Evolutionary conservation across 2,888 invertebrate species (phyloP).

Genomic region (Eulithis prunata): DNA sequence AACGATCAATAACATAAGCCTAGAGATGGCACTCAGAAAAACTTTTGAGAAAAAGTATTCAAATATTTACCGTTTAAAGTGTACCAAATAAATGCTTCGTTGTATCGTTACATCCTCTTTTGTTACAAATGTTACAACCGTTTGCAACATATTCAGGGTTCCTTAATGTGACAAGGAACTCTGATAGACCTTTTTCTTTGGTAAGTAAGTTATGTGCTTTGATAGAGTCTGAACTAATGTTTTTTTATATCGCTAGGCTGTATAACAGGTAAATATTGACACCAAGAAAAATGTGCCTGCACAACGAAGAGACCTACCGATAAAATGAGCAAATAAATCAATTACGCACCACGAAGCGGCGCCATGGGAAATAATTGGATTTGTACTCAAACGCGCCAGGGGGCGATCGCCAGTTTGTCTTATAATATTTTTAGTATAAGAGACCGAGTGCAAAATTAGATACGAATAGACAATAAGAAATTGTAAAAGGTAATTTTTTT

Average conservation of each 20-base stretch:
- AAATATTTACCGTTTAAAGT: no score
- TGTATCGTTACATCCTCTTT: no score
- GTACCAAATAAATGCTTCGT: no score
- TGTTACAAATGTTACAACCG: no score
- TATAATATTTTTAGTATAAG: constrained; percentile 55
- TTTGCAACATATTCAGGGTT: no score
- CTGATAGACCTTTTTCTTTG: no score
- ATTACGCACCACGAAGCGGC: constrained; percentile 71
- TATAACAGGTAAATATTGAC: constrained; percentile 30
- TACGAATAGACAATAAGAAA: no score
- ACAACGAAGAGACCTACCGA: constrained; percentile 55
- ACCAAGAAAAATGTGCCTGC: constrained; percentile 51
- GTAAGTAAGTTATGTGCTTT: no score
- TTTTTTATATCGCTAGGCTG: neutral
- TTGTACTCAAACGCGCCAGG: constrained; percentile 68
- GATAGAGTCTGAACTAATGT: no score
- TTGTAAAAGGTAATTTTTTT: no score
- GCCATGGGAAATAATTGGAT: constrained; percentile 76
- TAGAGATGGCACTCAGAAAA: constrained; percentile 7
- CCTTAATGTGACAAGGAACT: no score
- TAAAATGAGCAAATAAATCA: constrained; percentile 79
- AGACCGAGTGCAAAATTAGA: constrained; percentile 1
- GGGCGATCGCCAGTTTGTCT: constrained; percentile 69
- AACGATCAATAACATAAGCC: constrained; percentile 60
- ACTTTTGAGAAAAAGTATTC: no score